These are phyloP conservation scores for Tetrao urogallus DNA, from an alignment of 2,113 vertebrate species.

Conservation along the genomic window DNA sequence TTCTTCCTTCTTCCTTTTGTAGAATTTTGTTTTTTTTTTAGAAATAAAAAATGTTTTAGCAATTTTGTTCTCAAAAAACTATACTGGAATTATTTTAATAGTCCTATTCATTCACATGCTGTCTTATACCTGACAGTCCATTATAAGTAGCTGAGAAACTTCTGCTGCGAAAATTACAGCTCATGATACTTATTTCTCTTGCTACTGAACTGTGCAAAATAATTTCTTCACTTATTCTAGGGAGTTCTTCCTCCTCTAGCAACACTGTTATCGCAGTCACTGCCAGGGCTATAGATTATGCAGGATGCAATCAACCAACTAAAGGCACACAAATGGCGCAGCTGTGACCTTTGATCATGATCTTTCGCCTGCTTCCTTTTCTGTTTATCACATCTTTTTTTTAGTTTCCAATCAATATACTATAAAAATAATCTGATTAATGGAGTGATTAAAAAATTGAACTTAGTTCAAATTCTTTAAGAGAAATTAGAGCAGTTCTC, in stretches of 20 bases:
- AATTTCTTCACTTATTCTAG: not conserved
- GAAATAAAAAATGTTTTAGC: not conserved
- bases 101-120: not conserved
- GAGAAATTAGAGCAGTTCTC: not conserved
- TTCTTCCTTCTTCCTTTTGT: not conserved
- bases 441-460: not conserved
- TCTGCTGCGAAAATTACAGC: not conserved
- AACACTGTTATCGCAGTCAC: not conserved
- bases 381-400: not conserved
- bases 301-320: not conserved
- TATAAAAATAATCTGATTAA: not conserved
- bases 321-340: not conserved
- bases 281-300: not conserved
- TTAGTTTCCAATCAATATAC: not conserved
- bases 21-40: not conserved
- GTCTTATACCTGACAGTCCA: not conserved
- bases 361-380: not conserved
- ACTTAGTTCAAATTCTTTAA: not conserved
- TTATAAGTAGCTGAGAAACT: not conserved
- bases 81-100: not conserved
- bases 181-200: not conserved
- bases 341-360: not conserved
- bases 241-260: not conserved
- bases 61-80: not conserved
- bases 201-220: not conserved